Evolutionary conservation across 2,888 invertebrate genomes (phyloP).

Genomic region (Sympetrum striolatum): DNA sequence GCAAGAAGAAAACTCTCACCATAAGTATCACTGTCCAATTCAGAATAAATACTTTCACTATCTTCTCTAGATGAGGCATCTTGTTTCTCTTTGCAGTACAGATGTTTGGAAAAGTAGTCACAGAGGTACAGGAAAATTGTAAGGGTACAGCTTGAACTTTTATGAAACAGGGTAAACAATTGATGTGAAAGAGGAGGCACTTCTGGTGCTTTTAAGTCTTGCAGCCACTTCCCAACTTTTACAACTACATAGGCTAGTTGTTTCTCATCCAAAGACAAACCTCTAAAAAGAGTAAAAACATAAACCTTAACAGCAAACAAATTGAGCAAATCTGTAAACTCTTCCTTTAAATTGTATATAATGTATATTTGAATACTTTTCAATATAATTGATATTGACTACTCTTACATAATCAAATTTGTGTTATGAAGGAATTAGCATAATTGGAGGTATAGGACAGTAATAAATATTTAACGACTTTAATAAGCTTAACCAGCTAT

Average conservation of each 20-base stretch:
- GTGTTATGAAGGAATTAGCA: too few relatives aligned
- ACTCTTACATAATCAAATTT: too few relatives aligned
- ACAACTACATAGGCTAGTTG: constrained; percentile 69
- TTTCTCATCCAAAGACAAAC: constrained; percentile 65
- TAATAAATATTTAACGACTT: too few relatives aligned
- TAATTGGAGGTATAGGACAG: too few relatives aligned
- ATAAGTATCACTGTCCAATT: not conserved
- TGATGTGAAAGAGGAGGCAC: constrained; percentile 74
- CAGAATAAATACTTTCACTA: constrained; percentile 12
- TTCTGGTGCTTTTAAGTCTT: constrained; percentile 66
- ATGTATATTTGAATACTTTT: too few relatives aligned
- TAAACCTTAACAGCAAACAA: not conserved
- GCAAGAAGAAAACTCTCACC: not conserved
- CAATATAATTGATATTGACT: too few relatives aligned
- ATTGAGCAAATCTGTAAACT: not conserved
- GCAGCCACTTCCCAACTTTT: constrained; percentile 68
- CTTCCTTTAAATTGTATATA: too few relatives aligned
- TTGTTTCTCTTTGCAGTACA: constrained; percentile 48
- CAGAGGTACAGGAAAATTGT: constrained; percentile 62
- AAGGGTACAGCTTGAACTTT: constrained; percentile 57
- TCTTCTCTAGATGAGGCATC: not conserved
- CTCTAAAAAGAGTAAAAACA: constrained; percentile 58
- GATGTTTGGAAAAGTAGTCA: constrained; percentile 59
- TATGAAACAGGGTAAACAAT: constrained; percentile 65
- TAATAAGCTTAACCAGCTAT: too few relatives aligned